Evolutionary conservation across 2,888 invertebrate species (phyloP), one percentile per base, ranked within the genome.

Genomic region (Incurvaria masculella): DNA sequence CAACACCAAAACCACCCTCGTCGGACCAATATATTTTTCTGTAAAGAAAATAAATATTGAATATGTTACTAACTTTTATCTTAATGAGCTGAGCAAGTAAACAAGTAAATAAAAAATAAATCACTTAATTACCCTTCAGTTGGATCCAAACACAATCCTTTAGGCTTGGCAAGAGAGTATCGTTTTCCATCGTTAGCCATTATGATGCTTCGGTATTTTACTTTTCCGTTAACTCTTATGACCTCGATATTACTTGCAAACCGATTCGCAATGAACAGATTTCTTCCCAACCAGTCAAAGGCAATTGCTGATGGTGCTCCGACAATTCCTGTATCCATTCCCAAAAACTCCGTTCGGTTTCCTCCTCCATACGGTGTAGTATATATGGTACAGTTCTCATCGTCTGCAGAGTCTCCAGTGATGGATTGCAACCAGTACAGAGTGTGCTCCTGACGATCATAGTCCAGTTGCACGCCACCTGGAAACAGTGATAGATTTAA

Each of bases 211-310:
- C 97, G 80, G 65, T 90, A 91, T 61, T 90, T 88, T 1, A 84
- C 80, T 64, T 93, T 90, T 0, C 94, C 91, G 61, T 94, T 94
- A 1, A 93, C 85, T 55, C 89, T 84, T 1, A 96, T 83, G 1
- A 94, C 86, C 72, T 97, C 96, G 53, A 98, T 90, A 55, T 94
- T 96, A 47, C 94, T 91, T 1, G 94, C 92, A 2, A 87, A 81
- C 33, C 89, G 84, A 62, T 97, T 97, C 21, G 94, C 95, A 66
- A 97, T 88, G 66, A 90, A 97, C 27, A 99, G 68, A 72, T 98
- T 99, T 47, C 96, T 81, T 3, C 97, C 97, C 19, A 97, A 80
- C 97, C 98, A 98, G 66, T 99, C 98, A 61, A 97, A 92, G 0
- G 97, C 97, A 39, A 99, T 84, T 0, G 92, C 86, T 27, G 91